Evolutionary conservation across 1,140 invertebrate genomes (phyloP).

Genomic region (Hypothenemus hampei): DNA sequence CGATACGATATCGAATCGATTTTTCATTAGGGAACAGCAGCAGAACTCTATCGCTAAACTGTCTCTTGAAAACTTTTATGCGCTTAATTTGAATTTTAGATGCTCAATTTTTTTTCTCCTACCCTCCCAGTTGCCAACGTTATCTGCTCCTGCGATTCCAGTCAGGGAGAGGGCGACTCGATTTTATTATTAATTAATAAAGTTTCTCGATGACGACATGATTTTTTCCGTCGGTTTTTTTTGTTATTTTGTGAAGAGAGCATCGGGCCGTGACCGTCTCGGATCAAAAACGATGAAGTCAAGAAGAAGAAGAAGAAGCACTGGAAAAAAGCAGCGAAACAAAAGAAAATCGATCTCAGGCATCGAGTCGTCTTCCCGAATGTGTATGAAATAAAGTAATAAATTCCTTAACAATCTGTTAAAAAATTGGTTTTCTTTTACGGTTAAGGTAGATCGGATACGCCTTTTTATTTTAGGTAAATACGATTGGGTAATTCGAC

Average conservation of each 20-base stretch:
- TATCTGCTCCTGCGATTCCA: too few relatives aligned
- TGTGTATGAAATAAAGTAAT: constrained; percentile 25
- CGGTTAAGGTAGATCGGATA: constrained; percentile 19
- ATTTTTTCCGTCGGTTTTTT: not conserved
- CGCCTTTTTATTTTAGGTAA: constrained; percentile 21
- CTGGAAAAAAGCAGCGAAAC: constrained; percentile 9
- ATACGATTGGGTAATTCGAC: constrained; percentile 17
- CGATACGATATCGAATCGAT: constrained; percentile 13
- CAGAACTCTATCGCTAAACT: constrained; percentile 8
- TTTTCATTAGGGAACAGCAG: constrained; percentile 15
- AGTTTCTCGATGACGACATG: not conserved
- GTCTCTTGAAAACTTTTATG: constrained; percentile 6
- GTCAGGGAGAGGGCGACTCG: not conserved
- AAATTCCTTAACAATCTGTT: constrained; percentile 24
- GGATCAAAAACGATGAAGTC: constrained; percentile 1
- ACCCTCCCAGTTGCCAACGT: too few relatives aligned
- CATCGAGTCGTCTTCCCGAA: not conserved
- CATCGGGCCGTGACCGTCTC: constrained; percentile 3
- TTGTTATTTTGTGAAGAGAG: not conserved
- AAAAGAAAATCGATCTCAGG: constrained; percentile 1
- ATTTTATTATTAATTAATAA: constrained; percentile 7
- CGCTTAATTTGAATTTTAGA: constrained; percentile 11
- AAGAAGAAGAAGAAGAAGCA: not conserved
- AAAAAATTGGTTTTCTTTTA: constrained; percentile 22
- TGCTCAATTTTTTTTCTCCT: constrained; percentile 5